These are phyloP conservation scores for Lasiurus borealis DNA, from an alignment of 2,113 vertebrate genomes.

Conservation along the genomic window DNA sequence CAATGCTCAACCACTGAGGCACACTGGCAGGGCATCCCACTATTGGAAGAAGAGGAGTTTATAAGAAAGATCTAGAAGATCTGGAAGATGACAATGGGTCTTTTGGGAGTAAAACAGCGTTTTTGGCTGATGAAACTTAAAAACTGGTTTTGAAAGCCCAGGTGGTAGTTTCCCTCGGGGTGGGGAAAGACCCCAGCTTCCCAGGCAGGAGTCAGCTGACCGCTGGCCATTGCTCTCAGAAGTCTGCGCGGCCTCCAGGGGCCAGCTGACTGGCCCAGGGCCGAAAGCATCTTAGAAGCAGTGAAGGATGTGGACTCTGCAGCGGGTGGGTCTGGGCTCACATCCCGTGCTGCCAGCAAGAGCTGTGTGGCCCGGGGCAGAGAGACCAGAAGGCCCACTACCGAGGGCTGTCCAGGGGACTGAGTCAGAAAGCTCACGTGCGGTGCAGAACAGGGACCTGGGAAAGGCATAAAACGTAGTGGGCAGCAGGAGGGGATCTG, in stretches of 20 bases:
- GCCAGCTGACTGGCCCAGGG: rapidly evolving
- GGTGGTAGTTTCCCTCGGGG: conserved; percentile 20
- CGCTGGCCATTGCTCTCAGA: background rate
- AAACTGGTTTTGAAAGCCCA: conserved; percentile 65
- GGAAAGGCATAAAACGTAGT: rapidly evolving
- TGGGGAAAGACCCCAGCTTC: conserved; percentile 38
- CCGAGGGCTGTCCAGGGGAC: rapidly evolving
- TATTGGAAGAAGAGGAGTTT: background rate
- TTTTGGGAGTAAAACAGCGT: background rate
- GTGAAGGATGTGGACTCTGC: background rate
- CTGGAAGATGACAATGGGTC: background rate
- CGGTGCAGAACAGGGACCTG: background rate
- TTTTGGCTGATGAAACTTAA: background rate
- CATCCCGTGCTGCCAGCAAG: background rate
- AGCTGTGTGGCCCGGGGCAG: background rate
- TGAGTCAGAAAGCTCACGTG: rapidly evolving
- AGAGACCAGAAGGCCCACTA: rapidly evolving
- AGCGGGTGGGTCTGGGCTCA: background rate
- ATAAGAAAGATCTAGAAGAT: background rate
- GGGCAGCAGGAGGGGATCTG: rapidly evolving
- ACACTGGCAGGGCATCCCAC: no score
- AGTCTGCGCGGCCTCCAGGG: background rate
- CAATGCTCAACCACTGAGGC: no score
- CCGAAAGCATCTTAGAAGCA: background rate
- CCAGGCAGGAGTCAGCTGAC: background rate